Evolutionary conservation across 2,113 vertebrate genomes (phyloP).

Genomic region (Nematolebias whitei): DNA sequence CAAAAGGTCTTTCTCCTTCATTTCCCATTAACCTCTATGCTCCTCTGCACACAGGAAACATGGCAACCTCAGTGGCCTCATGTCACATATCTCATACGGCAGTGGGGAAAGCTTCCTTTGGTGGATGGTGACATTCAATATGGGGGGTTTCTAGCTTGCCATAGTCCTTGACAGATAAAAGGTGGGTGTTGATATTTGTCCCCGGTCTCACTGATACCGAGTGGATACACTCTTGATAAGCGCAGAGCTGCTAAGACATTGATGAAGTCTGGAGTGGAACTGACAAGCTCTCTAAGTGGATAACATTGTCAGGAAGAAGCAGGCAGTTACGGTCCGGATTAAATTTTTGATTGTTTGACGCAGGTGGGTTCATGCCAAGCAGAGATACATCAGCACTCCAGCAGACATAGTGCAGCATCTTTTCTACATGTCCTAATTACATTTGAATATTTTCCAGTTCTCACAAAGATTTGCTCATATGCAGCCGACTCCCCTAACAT

Average conservation of each 20-base stretch:
- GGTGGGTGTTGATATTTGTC: conserved; percentile 68
- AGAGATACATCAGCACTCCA: conserved; percentile 34
- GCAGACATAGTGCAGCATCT: conserved; percentile 8
- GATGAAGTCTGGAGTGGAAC: conserved; percentile 64
- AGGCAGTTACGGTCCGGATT: conserved; percentile 44
- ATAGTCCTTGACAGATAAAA: conserved; percentile 71
- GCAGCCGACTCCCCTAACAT: conserved; percentile 20
- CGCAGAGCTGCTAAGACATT: conserved; percentile 40
- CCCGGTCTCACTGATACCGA: conserved; percentile 42
- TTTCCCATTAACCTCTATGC: conserved; percentile 73
- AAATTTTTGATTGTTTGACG: conserved; percentile 51
- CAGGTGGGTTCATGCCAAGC: conserved; percentile 42
- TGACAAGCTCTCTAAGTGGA: conserved; percentile 60
- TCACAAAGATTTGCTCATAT: conserved; percentile 31
- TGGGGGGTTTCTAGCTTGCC: conserved; percentile 47
- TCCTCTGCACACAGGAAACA: conserved; percentile 70
- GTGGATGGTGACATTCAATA: conserved; percentile 58
- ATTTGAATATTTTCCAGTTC: conserved; percentile 40
- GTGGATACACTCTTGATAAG: conserved; percentile 55
- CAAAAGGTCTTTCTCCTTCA: conserved; percentile 70
- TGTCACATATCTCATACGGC: conserved; percentile 72
- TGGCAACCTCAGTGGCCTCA: conserved; percentile 57
- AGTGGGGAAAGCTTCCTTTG: conserved; percentile 53
- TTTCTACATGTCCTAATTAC: conserved; percentile 41
- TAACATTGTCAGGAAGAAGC: conserved; percentile 50